Base-by-base conservation (phyloP, 2,888 invertebrate species). In the Patella ulyssiponensis region DNA sequence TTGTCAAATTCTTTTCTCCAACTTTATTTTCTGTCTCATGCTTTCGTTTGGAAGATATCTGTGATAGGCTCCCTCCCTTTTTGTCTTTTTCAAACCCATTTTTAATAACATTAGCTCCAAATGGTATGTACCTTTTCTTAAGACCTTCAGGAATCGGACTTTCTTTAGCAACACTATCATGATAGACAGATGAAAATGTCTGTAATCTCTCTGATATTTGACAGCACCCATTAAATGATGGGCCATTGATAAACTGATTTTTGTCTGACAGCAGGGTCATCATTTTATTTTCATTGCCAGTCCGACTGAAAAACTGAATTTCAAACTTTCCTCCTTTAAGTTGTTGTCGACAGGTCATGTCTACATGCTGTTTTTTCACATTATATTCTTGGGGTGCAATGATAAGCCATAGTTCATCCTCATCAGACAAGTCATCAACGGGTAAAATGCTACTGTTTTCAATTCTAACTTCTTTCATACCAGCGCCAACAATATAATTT, bases 201-300 rank as follows among this genome's bases (percentile, higher is more conserved):
- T 64, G 64, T 12, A 64, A 23, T 64, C 23, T 64, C 23, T 64
- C 64, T 64, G 64, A 64, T 12, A 64, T 64, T 64, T 64, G 64
- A 23, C 20, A 20, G 23, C 64, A 64, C 23, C 64, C 64, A 23
- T 64, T 64, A 64, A 64, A 64, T 23, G 20, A 23, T 12, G 64
- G 64, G 23, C 64, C 64, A 20, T 20, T 3, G 12, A n/a, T 23
- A 23, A 64, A 64, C 3, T 64, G 12, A 23, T 64, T 23, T 23
- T 64, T 64, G 20, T 64, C 64, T 12, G 20, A 64, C 4, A 64
- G 9, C 20, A 64, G 64, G 3, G 64, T 14, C 9, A 64, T 23
- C 64, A 64, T 64, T 12, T 64, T 64, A 23, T 64, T 64, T 23
- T 64, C 64, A 23, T 11, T 23, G 23, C 23, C 23, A 64, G 20